These are phyloP conservation scores for Hypolimnas misippus DNA, from an alignment of 2,888 invertebrate genomes.

Conservation along the genomic window DNA sequence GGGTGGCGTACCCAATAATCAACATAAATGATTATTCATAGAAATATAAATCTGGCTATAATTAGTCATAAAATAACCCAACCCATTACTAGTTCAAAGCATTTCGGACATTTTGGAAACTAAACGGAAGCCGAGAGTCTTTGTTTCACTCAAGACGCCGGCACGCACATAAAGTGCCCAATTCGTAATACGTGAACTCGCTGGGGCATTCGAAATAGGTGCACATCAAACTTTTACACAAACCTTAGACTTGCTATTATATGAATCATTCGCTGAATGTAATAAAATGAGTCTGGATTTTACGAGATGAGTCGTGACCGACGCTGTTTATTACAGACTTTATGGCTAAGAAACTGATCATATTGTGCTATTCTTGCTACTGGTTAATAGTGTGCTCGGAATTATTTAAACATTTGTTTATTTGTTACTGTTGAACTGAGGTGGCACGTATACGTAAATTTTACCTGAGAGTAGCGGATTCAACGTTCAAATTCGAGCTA, in stretches of 20 bases:
- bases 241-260: slow-evolving; percentile 60
- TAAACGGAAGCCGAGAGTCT: slow-evolving; percentile 1
- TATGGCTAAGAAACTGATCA: slow-evolving; percentile 53
- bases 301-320: slow-evolving; percentile 59
- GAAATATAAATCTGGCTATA: not conserved
- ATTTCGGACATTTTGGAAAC: slow-evolving; percentile 10
- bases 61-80: slow-evolving; percentile 1
- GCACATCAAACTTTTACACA: slow-evolving; percentile 62
- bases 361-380: slow-evolving; percentile 21
- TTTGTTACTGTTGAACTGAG: too few species aligned
- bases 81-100: slow-evolving; percentile 4
- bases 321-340: slow-evolving; percentile 61
- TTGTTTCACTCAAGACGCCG: slow-evolving; percentile 21
- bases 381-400: not conserved
- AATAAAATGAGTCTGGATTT: slow-evolving; percentile 70
- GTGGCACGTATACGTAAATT: too few species aligned
- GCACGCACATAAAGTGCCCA: slow-evolving; percentile 42
- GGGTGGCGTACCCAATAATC: too few species aligned
- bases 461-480: too few species aligned
- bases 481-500: too few species aligned
- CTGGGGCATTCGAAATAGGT: slow-evolving; percentile 49
- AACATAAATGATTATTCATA: not conserved
- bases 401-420: not conserved
- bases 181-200: slow-evolving; percentile 48
- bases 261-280: slow-evolving; percentile 61